Evolutionary conservation across 2,888 invertebrate species (phyloP).

Genomic region (Nycteola revayana): DNA sequence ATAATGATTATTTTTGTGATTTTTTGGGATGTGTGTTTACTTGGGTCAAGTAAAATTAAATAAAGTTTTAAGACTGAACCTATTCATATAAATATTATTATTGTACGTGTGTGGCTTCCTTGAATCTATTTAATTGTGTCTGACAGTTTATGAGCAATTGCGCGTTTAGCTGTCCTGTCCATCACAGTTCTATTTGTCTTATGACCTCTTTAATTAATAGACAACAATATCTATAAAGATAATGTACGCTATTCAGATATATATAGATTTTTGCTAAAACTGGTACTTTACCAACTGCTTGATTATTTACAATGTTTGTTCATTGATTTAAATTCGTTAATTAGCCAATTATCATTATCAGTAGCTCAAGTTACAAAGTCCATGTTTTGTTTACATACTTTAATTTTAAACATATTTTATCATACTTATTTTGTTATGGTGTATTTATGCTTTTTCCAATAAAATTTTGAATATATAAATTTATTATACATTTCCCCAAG

Average conservation of each 20-base stretch:
- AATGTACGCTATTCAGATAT: slow-evolving; percentile 3
- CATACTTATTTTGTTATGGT: slow-evolving; percentile 17
- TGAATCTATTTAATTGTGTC: slow-evolving; percentile 21
- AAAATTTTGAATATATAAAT: no score
- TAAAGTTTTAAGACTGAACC: slow-evolving; percentile 55
- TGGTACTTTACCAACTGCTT: slow-evolving; percentile 17
- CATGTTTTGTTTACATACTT: slow-evolving; percentile 40
- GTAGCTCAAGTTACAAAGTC: slow-evolving; percentile 43
- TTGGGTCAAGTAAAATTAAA: slow-evolving; percentile 54
- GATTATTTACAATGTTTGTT: slow-evolving; percentile 34
- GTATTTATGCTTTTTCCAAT: slow-evolving; percentile 11
- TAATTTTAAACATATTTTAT: slow-evolving; percentile 25
- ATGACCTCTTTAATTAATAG: slow-evolving; percentile 43
- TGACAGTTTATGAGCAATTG: slow-evolving; percentile 12
- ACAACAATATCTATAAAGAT: slow-evolving; percentile 20
- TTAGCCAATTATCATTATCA: slow-evolving; percentile 39
- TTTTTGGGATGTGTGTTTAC: slow-evolving; percentile 52
- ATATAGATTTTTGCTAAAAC: no score
- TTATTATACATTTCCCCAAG: no score
- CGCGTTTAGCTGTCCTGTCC: slow-evolving; percentile 18
- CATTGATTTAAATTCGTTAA: slow-evolving; percentile 36
- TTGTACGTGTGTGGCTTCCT: slow-evolving; percentile 15
- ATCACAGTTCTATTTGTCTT: slow-evolving; percentile 40
- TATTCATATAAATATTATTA: slow-evolving; percentile 9
- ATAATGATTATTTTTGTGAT: slow-evolving; percentile 45